Base-by-base conservation (phyloP, 1,140 invertebrate species). In the Drosophila cardini region DNA sequence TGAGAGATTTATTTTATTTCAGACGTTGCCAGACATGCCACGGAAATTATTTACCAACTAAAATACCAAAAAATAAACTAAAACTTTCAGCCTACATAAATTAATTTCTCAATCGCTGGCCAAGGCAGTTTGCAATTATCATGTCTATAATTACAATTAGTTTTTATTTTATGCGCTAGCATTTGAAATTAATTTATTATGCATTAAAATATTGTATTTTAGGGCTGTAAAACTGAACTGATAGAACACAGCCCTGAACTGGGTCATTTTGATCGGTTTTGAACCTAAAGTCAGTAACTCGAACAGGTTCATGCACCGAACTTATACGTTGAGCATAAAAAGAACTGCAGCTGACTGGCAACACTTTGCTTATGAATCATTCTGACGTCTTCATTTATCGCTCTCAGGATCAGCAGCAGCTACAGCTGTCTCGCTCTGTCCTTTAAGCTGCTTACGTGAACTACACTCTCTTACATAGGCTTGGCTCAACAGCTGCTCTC, bases 1-100 rank as follows among this genome's bases (percentile, higher is more conserved):
- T 83, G 79, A 77, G 68, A 72, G 82, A 87, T 79, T 85, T 74
- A 16, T 73, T 67, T 60, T 74, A 16, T 73, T 67, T 60, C 63
- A 18, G 55, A 77, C 65, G 60, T 78, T 64, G 58, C 50, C 26
- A 75, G 57, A 62, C 71, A 72, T 57, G 50, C 40, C 42, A 46
- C 43, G 46, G 42, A 63, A 71, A 57, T 38, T 63, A 55, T 55
- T 36, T 32, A 26, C 21, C 21, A 26, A 26, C 21, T 0, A 26
- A 26, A 26, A 26, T 4, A 26, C 21, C 4, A 26, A 1, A 61
- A 34, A 42, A 50, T 4, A 16, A 5, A n/a, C 10, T 2, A 16
- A 30, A 34, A 15, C 9, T 9, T 13, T 9, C 6, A 45, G 42
- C 52, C 6, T 18, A 13, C 11, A 15, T 38, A 58, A 40, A 63